These are phyloP conservation scores for Aplocera efformata DNA, from an alignment of 2,888 invertebrate species.

Conservation along the genomic window DNA sequence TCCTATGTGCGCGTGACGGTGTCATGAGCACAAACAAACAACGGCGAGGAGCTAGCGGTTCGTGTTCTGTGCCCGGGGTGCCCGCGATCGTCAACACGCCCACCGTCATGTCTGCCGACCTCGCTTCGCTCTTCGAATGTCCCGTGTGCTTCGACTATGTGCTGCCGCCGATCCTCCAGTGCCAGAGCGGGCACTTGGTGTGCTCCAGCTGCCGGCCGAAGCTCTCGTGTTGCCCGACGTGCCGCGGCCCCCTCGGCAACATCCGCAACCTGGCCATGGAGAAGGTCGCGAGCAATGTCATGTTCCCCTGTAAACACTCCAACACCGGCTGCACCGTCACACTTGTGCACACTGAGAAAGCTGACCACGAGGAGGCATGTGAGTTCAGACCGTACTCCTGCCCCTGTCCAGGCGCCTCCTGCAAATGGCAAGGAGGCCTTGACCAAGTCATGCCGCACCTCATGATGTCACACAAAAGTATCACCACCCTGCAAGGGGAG, in stretches of 20 bases:
- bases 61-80: slow-evolving; percentile 75
- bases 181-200: slow-evolving; percentile 98
- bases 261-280: slow-evolving; percentile 99
- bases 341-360: slow-evolving; percentile 97
- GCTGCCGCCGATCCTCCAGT: slow-evolving; percentile 98
- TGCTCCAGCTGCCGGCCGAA: slow-evolving; percentile 99
- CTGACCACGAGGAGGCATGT: slow-evolving; percentile 98
- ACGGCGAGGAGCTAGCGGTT: slow-evolving; percentile 77
- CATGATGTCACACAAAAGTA: slow-evolving; percentile 98
- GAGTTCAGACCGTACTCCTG: slow-evolving; percentile 99
- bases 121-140: slow-evolving; percentile 95
- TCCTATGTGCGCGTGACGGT: slow-evolving; percentile 71
- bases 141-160: slow-evolving; percentile 99
- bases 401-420: slow-evolving; percentile 99
- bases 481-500: slow-evolving; percentile 98
- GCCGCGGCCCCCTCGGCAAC: slow-evolving; percentile 97
- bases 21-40: slow-evolving; percentile 80
- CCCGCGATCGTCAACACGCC: slow-evolving; percentile 80
- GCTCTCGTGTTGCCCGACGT: slow-evolving; percentile 98
- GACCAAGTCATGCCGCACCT: slow-evolving; percentile 99
- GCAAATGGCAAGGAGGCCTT: slow-evolving; percentile 99
- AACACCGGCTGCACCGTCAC: slow-evolving; percentile 96
- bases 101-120: slow-evolving; percentile 89
- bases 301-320: slow-evolving; percentile 99
- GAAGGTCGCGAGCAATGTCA: slow-evolving; percentile 98